A percentile compares a stretch with the other conserved stretches of the same genome.
phyloP scores from a whole-genome alignment of 2,888 invertebrate genomes.

The Tetrapedia diversipes region DNA sequence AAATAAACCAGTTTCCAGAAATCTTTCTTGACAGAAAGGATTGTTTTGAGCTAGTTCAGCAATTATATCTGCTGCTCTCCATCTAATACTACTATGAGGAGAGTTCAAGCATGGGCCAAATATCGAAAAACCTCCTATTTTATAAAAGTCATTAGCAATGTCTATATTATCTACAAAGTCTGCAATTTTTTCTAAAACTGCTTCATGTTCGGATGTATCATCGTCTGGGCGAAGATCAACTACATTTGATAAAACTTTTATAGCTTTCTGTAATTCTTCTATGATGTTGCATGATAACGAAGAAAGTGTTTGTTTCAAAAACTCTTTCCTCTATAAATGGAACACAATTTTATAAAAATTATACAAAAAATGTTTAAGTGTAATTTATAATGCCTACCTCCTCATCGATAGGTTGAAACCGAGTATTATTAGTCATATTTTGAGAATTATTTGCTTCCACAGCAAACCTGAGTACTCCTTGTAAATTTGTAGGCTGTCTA shows the following conservation, averaged over 20 bases:
- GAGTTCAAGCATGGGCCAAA: constrained; percentile 88
- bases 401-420: constrained; percentile 86
- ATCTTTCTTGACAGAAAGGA: constrained; percentile 89
- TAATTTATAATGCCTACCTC: constrained; percentile 83
- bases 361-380: background rate
- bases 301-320: constrained; percentile 89
- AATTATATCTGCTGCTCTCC: constrained; percentile 87
- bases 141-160: constrained; percentile 92
- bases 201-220: constrained; percentile 85
- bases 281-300: constrained; percentile 89
- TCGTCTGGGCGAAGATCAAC: constrained; percentile 83
- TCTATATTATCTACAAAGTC: constrained; percentile 91
- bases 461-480: constrained; percentile 88
- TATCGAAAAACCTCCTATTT: constrained; percentile 91
- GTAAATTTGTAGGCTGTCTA: constrained; percentile 80
- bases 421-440: constrained; percentile 84
- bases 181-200: constrained; percentile 88
- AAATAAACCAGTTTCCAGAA: constrained; percentile 87
- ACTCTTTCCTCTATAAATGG: constrained; percentile 86
- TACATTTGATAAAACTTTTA: constrained; percentile 85
- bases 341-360: background rate
- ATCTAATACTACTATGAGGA: constrained; percentile 86
- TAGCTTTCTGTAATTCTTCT: constrained; percentile 86
- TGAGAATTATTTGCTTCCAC: constrained; percentile 87
- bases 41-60: constrained; percentile 94